Evolutionary conservation across 2,888 invertebrate species (phyloP), one percentile per base, ranked within the genome.

Genomic region (Dolichomitus sp.): DNA sequence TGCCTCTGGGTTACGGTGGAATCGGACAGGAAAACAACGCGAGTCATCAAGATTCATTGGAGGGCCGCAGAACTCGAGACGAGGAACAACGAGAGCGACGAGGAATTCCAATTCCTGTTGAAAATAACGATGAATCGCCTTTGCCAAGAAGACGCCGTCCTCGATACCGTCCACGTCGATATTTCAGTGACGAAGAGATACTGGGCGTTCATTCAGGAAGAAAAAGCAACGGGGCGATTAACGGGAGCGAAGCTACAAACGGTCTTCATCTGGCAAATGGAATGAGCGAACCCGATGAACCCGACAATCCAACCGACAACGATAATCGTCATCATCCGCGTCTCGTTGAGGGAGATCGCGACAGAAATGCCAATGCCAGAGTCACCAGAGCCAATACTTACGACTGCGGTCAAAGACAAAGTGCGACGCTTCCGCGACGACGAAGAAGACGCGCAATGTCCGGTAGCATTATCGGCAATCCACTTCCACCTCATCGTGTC

Each of bases 401-500:
- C 74, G 83, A 86, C 48, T 81, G 75, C 30, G 69, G 81, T 17
- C 90, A 89, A 37, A 89, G 90, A 70, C 91, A 91, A 81, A 91
- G 93, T 81, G 93, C 93, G 11, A 93, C 93, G 11, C 85, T 93
- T 40, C 93, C 93, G 1, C 89, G 93, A 79, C 88, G 92, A 79
- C 89, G 88, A 82, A 87, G 91, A 83, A 89, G 93, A 80, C 89
- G 93, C 48, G 92, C 93, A 9, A 88, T 90, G 50, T 92, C 93
- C 40, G 89, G 93, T 33, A 91, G 91, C 83, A 85, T 92, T 59
- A 88, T 89, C 54, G 88, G 89, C 40, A 88, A 88, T 83, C 92
- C 92, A 7, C 88, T 95, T 90, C 97, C 97, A 86, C 97, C 97
- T 80, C 96, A 96, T 92, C 95, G 97, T 86, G 95, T 96, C 89